A percentile compares a stretch with the other conserved stretches of the same genome.
Evolutionary conservation across 2,797 vertebrate genomes (phyloP).

Genomic region (Enteromius mattozi): DNA sequence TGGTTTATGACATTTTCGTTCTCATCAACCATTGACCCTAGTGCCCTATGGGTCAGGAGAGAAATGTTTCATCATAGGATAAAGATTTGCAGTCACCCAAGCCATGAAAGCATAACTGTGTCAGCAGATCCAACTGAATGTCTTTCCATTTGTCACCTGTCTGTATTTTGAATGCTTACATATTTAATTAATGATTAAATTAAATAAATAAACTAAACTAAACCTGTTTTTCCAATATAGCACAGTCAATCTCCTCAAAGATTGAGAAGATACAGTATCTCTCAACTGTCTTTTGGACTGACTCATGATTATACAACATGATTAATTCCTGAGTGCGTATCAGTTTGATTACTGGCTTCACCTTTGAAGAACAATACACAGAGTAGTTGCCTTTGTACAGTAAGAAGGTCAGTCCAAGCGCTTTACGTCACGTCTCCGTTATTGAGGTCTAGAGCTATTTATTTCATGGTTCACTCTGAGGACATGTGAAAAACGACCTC

Average conservation of each 20-base stretch:
- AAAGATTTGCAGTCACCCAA: background rate
- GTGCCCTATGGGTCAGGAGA: background rate
- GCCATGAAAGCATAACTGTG: background rate
- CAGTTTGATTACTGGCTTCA: background rate
- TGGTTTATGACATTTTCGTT: background rate
- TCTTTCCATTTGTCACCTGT: background rate
- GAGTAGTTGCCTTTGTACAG: background rate
- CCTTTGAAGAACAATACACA: conserved; percentile 11
- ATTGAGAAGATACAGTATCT: background rate
- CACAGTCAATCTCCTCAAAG: background rate
- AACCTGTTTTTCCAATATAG: background rate
- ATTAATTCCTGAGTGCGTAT: background rate
- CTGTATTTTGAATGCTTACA: background rate
- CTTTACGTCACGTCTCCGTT: conserved; percentile 3
- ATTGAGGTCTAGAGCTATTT: conserved; percentile 35
- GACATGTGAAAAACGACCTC: conserved; percentile 19
- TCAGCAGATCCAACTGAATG: background rate
- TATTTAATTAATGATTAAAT: background rate
- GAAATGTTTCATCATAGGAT: background rate
- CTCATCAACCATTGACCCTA: no score
- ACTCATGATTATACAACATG: background rate
- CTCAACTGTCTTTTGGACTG: background rate
- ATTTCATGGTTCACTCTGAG: conserved; percentile 37
- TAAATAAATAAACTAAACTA: no score
- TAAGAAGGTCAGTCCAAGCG: background rate